Evolutionary conservation across 2,797 vertebrate genomes (phyloP).

Genomic region (Platyrinchus mystaceus): DNA sequence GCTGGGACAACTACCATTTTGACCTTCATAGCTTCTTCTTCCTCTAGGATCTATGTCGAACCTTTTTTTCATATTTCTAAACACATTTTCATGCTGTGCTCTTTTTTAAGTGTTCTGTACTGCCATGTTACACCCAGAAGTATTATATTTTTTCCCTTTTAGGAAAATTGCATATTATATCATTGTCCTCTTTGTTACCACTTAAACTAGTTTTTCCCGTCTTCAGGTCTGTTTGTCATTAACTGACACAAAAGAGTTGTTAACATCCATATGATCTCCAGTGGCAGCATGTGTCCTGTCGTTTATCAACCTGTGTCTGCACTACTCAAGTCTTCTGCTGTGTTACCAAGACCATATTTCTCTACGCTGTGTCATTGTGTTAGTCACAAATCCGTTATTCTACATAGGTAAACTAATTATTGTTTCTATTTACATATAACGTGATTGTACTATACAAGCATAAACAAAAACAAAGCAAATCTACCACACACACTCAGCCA

Average conservation of each 20-base stretch:
- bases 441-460: not conserved
- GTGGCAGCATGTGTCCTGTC: rapidly evolving
- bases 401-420: not conserved
- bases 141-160: not conserved
- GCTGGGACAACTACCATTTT: not conserved
- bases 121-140: rapidly evolving
- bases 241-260: not conserved
- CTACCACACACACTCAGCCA: not conserved
- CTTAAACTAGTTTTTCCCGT: not conserved
- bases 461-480: not conserved
- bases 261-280: not conserved
- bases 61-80: not conserved
- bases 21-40: not conserved
- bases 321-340: not conserved
- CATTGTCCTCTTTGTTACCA: not conserved
- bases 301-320: not conserved
- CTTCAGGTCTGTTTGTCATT: not conserved
- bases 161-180: not conserved
- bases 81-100: rapidly evolving
- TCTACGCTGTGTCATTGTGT: rapidly evolving
- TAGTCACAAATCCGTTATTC: not conserved
- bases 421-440: not conserved
- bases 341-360: not conserved
- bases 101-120: not conserved
- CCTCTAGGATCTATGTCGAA: rapidly evolving